A percentile compares a stretch with the other conserved stretches of the same genome.
Evolutionary conservation across 2,113 vertebrate species (phyloP).

Genomic region (Falco punctatus): DNA sequence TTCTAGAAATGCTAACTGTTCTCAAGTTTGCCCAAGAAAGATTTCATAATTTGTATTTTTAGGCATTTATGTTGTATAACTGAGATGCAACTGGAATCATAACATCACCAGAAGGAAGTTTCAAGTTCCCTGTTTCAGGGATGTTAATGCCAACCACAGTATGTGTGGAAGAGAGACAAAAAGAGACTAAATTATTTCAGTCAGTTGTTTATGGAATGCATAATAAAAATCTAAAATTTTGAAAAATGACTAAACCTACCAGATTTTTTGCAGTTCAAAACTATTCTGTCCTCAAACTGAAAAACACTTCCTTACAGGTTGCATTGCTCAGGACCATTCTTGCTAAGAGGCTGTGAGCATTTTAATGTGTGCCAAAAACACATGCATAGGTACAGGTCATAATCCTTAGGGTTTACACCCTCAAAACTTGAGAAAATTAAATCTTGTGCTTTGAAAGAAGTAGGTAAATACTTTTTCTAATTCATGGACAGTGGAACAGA

Average conservation of each 20-base stretch:
- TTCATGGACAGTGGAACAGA: background rate
- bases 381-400: background rate
- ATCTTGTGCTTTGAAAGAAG: background rate
- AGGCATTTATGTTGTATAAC: conserved; percentile 10
- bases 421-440: background rate
- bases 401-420: background rate
- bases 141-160: background rate
- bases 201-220: background rate
- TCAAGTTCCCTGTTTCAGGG: background rate
- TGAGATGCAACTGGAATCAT: conserved; percentile 19
- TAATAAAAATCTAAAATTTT: background rate
- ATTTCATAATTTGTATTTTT: conserved; percentile 1
- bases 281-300: background rate
- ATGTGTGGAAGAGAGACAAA: background rate
- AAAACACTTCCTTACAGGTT: background rate
- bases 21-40: background rate
- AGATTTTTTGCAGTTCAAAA: background rate
- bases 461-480: background rate
- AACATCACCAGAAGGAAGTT: conserved; percentile 14
- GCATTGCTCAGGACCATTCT: background rate
- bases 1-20: background rate
- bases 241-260: background rate
- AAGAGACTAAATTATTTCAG: background rate
- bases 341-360: background rate
- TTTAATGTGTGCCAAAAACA: background rate